Evolutionary conservation across 1,140 invertebrate species (phyloP), one percentile per base, ranked within the genome.

Genomic region (Anastrepha obliqua): DNA sequence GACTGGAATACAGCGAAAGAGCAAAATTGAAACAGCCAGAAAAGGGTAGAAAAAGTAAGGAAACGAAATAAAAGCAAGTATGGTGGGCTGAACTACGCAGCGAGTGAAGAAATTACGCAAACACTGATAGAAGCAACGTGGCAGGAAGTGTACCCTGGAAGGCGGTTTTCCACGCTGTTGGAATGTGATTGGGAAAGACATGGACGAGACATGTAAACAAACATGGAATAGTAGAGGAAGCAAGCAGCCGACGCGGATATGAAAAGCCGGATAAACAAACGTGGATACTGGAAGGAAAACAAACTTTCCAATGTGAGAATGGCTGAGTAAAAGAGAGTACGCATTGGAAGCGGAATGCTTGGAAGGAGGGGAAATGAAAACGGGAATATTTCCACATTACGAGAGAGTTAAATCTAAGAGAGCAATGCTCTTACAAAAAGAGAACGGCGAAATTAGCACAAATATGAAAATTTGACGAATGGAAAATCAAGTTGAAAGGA

Each of bases 341-440:
- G 2, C n/a, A 81, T 29, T 81, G 74, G 74, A 81, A 74, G 44
- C 11, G 13, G 1, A 47, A 29, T 55, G 9, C 13, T 15, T 55
- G 51, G n/a, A 81, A 29, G 47, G 17, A 81, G 74, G 74, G 74
- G 74, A 81, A 81, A 55, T n/a, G 74, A 29, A 44, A 17, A 74
- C 39, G 65, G 39, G 3, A 44, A 42, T 29, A 17, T 62, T 6
- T 62, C 29, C 29, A 29, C 29, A 29, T 29, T 29, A 8, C 6
- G 1, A 55, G 51, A 55, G 9, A 88, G 90, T 60, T 44, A 62
- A 86, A 88, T 88, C 58, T 87, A 81, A 55, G 47, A 55, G 44
- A 81, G n/a, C 4, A 0, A 74, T 42, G 6, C 5, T 42, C 6
- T 55, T 6, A 6, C 6, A 55, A 55, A n/a, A 20, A 81, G 74